Base-by-base conservation (phyloP, 2,888 invertebrate genomes). In the Brenthis ino region DNA sequence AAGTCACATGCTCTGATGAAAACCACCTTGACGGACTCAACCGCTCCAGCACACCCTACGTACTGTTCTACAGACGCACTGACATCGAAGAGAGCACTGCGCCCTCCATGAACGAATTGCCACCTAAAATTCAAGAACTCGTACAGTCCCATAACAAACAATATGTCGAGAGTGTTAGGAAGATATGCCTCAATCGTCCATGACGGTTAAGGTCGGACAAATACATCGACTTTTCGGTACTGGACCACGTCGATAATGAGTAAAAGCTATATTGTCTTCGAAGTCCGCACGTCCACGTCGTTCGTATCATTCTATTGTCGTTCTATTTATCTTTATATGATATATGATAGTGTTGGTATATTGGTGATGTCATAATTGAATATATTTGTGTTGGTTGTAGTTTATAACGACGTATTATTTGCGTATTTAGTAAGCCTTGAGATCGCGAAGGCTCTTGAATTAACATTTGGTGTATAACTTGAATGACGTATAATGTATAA, bases 11-110 rank as follows among this genome's bases (percentile, higher is more conserved):
- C 54, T 93, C 95, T 14, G 93, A 94, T 11, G 93, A 95, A 8
- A 89, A 93, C 1, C 94, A 95, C 66, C 89, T 96, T 57, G 94
- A 95, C 76, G 88, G 88, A 33, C 90, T 96, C 8, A 94, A 94
- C 73, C 95, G 95, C 3, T 95, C 96, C 14, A 96, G 96, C 81
- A 97, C 97, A 0, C 97, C 97, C 0, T 98, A 98, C 81, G 96
- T 98, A 71, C 88, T 98, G 55, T 96, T 98, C 80, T 98, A 98
- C 81, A 76, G 84, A 20, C 85, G 91, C 16, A 85, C 87, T 61
- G 94, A 94, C 76, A 84, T 94, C 11, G 87, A 87, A 24, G 89
- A 89, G 16, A 83, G 82, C 37, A 71, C 83, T 0, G 80, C 80
- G 0, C 88, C 88, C 0, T 68, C 85, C 0, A 72, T 91, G 3